These are phyloP conservation scores for Sphaerophoria rueppellii DNA, from an alignment of 2,888 invertebrate genomes.

Conservation along the genomic window DNA sequence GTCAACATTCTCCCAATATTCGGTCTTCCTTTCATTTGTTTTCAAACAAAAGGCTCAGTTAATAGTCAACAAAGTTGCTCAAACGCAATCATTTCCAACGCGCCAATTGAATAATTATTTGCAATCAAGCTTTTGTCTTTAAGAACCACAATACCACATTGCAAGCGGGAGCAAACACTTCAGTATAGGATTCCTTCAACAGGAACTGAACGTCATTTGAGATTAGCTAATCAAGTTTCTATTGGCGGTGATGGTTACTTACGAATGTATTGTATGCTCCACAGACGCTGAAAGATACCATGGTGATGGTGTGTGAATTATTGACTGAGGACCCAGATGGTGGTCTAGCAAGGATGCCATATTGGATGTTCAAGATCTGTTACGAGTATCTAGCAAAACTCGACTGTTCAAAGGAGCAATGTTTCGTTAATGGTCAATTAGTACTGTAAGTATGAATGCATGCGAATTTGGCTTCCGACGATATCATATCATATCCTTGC, in stretches of 20 bases:
- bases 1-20: too few species aligned
- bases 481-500: not conserved
- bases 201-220: conserved; percentile 10
- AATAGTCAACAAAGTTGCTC: not conserved
- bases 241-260: too few species aligned
- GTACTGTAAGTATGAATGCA: conserved; percentile 73
- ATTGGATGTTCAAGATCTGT: conserved; percentile 85
- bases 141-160: conserved; percentile 8
- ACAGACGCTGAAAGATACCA: conserved; percentile 89
- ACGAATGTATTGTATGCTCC: not conserved
- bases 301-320: conserved; percentile 91
- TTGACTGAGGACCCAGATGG: conserved; percentile 93
- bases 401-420: conserved; percentile 79
- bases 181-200: not conserved
- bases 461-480: not conserved
- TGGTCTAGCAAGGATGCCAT: conserved; percentile 89
- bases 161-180: conserved; percentile 16
- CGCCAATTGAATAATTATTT: conserved; percentile 2
- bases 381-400: conserved; percentile 84
- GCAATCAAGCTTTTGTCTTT: conserved; percentile 17
- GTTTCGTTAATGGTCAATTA: conserved; percentile 74
- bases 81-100: conserved; percentile 5
- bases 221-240: not conserved
- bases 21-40: too few species aligned
- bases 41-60: too few species aligned